Evolutionary conservation across 1,140 invertebrate species (phyloP).

Genomic region (Pseudachorutes palmiensis): DNA sequence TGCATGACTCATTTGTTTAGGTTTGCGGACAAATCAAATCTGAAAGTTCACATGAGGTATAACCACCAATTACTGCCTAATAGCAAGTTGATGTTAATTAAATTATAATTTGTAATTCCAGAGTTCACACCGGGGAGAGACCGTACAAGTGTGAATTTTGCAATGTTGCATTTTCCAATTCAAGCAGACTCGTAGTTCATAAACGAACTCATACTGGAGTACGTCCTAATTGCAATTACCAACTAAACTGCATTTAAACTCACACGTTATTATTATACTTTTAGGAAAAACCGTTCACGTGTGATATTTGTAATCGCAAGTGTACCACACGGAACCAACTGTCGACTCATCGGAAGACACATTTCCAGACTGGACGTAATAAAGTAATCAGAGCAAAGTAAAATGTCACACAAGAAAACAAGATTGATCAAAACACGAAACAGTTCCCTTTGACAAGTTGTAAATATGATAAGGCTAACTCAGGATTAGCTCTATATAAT

Average conservation of each 20-base stretch:
- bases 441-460: too few species aligned
- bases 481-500: too few species aligned
- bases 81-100: too few species aligned
- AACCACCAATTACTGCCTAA: background rate
- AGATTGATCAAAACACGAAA: too few species aligned
- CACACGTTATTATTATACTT: background rate
- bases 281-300: conserved; percentile 27
- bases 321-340: conserved; percentile 31
- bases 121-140: conserved; percentile 23
- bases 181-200: conserved; percentile 32
- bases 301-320: conserved; percentile 24
- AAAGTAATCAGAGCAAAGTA: background rate
- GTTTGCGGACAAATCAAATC: conserved; percentile 35
- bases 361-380: conserved; percentile 8
- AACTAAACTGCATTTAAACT: background rate
- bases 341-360: conserved; percentile 25
- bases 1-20: background rate
- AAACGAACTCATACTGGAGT: conserved; percentile 44
- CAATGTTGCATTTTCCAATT: conserved; percentile 31
- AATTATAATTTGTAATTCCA: background rate
- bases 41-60: conserved; percentile 34
- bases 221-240: conserved; percentile 43
- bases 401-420: too few species aligned
- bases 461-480: too few species aligned
- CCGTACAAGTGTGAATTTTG: conserved; percentile 34